Base-by-base conservation (phyloP, 2,888 invertebrate genomes). In the Pollenia angustigena region DNA sequence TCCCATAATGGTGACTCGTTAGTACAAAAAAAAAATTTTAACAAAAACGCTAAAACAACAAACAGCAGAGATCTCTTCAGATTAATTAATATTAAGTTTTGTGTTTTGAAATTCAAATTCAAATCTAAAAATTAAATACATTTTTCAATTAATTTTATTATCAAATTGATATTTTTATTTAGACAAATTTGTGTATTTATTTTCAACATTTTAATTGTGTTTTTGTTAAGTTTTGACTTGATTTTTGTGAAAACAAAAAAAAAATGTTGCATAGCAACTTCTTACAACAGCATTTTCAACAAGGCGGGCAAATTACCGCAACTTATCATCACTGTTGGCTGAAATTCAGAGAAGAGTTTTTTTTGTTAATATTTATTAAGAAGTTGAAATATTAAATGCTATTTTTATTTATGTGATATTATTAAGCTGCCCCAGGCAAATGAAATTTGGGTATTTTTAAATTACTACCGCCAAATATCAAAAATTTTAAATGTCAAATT, bases 101-200 rank as follows among this genome's bases (percentile, higher is more conserved):
- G 1, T 42, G 72, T 85, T 85, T 81, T 68, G 66, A 68, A 82
- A 82, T 62, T 81, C n/a, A 42, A 72, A 74, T 48, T 74, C 32
- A 50, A 81, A 79, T 58, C 32, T 40, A 10, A 56, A 6, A 71
- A 69, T 75, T 52, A 81, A 69, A 16, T 69, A 78, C 12, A 68
- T 64, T 79, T 54, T 76, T 56, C 81, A 75, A 69, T 71, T 71
- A 81, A 76, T 76, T 71, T 64, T 76, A 76, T 60, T 83, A 81
- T 76, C 52, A 80, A 69, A 50, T 80, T 81, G 83, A 81, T 87
- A 81, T 87, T 87, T 87, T 80, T 46, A 87, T 83, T 86, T 76
- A 44, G 42, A 66, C 42, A 80, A 76, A 75, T 80, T 71, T 80
- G 40, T 58, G 40, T 10, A 56, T 75, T 64, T 76, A 64, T 72